Evolutionary conservation across 1,140 invertebrate genomes (phyloP).

Genomic region (Hestina assimilis): DNA sequence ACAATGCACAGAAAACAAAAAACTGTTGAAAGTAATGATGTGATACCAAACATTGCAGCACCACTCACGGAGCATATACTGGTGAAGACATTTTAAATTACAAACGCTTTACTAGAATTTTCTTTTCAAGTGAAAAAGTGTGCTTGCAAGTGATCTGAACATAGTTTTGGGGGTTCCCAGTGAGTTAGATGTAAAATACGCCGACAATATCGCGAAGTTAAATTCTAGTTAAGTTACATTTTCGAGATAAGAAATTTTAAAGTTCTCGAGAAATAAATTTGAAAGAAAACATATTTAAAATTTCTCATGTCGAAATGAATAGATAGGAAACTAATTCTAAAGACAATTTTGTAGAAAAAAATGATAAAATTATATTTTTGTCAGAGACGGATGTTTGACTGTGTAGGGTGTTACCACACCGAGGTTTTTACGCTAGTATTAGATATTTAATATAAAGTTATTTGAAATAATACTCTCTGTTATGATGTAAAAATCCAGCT

Average conservation of each 20-base stretch:
- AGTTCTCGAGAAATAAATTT: not conserved
- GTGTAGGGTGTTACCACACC: constrained; percentile 37
- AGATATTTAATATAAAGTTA: constrained; percentile 13
- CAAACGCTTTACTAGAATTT: constrained; percentile 18
- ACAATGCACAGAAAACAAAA: constrained; percentile 59
- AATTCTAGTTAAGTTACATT: constrained; percentile 39
- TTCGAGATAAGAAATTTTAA: constrained; percentile 38
- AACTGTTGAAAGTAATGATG: constrained; percentile 44
- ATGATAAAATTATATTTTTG: constrained; percentile 69
- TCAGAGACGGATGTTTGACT: constrained; percentile 34
- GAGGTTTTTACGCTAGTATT: constrained; percentile 40
- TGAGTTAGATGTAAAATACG: constrained; percentile 52
- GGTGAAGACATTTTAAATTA: constrained; percentile 59
- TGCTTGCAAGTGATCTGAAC: constrained; percentile 10
- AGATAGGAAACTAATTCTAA: constrained; percentile 69
- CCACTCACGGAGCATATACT: constrained; percentile 61
- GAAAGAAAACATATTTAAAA: constrained; percentile 17
- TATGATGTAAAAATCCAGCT: not conserved
- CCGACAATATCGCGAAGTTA: constrained; percentile 66
- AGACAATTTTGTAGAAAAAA: constrained; percentile 55
- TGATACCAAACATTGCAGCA: constrained; percentile 49
- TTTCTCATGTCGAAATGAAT: constrained; percentile 40
- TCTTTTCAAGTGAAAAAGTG: constrained; percentile 22
- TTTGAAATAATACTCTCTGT: constrained; percentile 13
- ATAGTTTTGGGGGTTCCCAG: constrained; percentile 17